A percentile compares a stretch with the other conserved stretches of the same genome.
Conservation (phyloP, 2,113 vertebrate genomes). For the Hyperopisus bebe region DNA sequence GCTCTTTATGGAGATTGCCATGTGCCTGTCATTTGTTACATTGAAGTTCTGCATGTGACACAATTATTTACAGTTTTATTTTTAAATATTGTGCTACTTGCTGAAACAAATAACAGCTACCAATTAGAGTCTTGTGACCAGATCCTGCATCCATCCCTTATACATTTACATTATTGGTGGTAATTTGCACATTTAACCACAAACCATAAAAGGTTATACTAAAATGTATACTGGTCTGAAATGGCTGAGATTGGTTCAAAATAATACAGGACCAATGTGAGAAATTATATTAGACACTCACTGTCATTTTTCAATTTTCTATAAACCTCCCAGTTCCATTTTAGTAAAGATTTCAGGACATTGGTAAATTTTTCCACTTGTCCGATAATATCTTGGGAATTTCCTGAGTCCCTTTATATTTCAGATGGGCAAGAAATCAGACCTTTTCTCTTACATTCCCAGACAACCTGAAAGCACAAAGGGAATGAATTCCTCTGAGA, state of each 20-base stretch:
- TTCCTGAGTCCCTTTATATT: background rate
- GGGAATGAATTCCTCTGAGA: constrained; percentile 10
- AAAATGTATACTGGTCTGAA: background rate
- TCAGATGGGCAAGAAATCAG: background rate
- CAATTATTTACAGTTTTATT: background rate
- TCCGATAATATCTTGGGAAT: background rate
- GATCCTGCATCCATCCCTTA: background rate
- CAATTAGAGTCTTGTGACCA: background rate
- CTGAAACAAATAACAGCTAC: background rate
- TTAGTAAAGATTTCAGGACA: background rate
- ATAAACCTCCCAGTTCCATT: background rate
- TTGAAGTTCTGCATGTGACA: background rate
- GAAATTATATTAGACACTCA: background rate
- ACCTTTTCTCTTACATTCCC: background rate
- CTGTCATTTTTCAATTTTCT: background rate
- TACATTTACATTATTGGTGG: background rate
- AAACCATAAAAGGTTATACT: background rate
- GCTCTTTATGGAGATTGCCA: background rate
- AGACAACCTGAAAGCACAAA: constrained; percentile 14
- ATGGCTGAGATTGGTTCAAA: background rate
- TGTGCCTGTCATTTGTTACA: too few species aligned
- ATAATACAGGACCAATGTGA: background rate
- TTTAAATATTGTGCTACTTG: background rate
- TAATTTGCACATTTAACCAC: background rate
- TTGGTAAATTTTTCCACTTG: background rate